Percentiles rank a stretch among this genome's conserved stretches.
These are phyloP conservation scores for Artibeus jamaicensis DNA, from an alignment of 2,797 vertebrate genomes.

Conservation along the genomic window DNA sequence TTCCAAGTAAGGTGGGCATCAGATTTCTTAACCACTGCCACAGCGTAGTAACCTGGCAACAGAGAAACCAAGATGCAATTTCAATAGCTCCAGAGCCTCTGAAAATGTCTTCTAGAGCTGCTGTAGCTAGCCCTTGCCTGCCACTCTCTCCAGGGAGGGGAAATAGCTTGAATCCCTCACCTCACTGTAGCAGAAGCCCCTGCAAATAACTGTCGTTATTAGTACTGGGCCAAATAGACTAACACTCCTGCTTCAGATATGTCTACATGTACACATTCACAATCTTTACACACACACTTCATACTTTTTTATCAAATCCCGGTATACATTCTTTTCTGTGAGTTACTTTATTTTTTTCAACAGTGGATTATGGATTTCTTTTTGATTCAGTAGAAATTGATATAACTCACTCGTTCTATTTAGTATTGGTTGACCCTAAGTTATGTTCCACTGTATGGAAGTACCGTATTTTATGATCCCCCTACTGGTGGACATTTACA, in stretches of 20 bases:
- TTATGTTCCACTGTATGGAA: background rate
- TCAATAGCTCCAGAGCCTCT: background rate
- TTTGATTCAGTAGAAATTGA: background rate
- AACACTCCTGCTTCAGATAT: too few species aligned
- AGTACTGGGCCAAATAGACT: background rate
- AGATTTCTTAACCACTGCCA: constrained; percentile 83
- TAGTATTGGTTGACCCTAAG: background rate
- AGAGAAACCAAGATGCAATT: background rate
- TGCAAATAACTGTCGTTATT: background rate
- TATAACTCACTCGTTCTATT: background rate
- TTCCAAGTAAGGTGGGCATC: constrained; percentile 72
- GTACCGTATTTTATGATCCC: background rate
- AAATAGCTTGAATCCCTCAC: background rate
- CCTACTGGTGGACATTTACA: background rate
- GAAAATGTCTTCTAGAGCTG: background rate
- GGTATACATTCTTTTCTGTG: background rate
- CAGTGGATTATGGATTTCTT: background rate
- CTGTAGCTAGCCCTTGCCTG: background rate
- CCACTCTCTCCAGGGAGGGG: background rate
- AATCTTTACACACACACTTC: background rate
- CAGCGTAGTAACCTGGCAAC: constrained; percentile 76
- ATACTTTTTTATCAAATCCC: background rate
- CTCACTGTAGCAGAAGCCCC: background rate
- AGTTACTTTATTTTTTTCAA: background rate
- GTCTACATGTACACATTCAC: background rate